Conservation (phyloP, 2,888 invertebrate species). For the Loripinus fragilis region DNA sequence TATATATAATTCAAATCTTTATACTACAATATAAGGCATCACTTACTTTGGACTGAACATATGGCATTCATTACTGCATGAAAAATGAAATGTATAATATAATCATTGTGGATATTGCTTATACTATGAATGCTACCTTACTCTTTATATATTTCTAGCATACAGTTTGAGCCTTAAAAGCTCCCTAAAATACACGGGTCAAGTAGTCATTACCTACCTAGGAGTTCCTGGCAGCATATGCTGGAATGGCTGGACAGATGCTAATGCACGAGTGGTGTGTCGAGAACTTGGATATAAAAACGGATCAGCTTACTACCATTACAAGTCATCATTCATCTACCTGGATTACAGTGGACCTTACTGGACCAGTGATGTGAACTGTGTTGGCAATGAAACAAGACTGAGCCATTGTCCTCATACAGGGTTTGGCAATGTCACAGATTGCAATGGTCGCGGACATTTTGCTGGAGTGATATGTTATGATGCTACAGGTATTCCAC, state of each 20-base stretch:
- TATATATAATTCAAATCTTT: too few relatives aligned
- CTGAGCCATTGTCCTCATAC: constrained; percentile 65
- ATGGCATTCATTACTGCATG: too few relatives aligned
- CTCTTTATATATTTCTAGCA: too few relatives aligned
- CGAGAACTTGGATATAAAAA: constrained; percentile 69
- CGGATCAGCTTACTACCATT: constrained; percentile 76
- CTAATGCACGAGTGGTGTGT: constrained; percentile 73
- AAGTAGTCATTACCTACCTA: constrained; percentile 68
- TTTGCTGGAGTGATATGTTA: constrained; percentile 75
- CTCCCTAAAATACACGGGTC: constrained; percentile 69
- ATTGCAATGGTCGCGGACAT: constrained; percentile 65
- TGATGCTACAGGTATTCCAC: constrained; percentile 67
- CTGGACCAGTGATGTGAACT: constrained; percentile 84
- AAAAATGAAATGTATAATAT: too few relatives aligned
- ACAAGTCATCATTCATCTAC: constrained; percentile 65
- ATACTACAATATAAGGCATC: too few relatives aligned
- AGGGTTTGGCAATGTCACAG: constrained; percentile 68
- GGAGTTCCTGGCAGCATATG: constrained; percentile 74
- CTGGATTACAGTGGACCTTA: constrained; percentile 84
- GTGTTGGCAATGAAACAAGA: constrained; percentile 65
- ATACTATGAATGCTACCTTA: too few relatives aligned
- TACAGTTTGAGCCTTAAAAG: constrained; percentile 63
- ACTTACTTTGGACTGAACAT: too few relatives aligned
- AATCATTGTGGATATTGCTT: too few relatives aligned
- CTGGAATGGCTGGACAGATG: constrained; percentile 72